Percentiles rank a stretch among this genome's conserved stretches.
Evolutionary conservation across 2,113 vertebrate genomes (phyloP).

Genomic region (Anser brachyrhynchus): DNA sequence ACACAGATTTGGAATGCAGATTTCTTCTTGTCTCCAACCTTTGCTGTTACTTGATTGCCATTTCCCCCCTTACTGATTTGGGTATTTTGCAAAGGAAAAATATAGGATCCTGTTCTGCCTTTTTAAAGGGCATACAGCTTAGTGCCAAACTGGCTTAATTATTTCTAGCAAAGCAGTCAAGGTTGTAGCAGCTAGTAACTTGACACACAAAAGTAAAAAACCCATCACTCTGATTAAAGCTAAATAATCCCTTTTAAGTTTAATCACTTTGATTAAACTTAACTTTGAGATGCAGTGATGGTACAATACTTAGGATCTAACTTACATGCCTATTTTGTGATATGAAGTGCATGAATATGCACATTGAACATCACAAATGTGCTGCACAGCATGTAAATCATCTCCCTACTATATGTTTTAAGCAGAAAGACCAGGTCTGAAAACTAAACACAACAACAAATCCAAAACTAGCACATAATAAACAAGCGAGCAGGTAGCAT

Average conservation of each 20-base stretch:
- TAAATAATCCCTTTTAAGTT: too few relatives aligned
- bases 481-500: too few relatives aligned
- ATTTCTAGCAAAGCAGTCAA: not conserved
- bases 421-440: not conserved
- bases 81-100: not conserved
- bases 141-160: not conserved
- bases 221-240: not conserved
- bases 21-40: not conserved
- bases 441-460: not conserved
- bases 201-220: not conserved
- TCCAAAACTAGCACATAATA: not conserved
- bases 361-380: not conserved
- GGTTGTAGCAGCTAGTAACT: not conserved
- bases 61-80: not conserved
- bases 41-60: not conserved
- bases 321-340: not conserved
- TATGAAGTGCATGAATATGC: not conserved
- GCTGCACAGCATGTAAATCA: not conserved
- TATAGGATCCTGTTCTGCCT: rapidly evolving
- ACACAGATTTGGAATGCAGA: not conserved
- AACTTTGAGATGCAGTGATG: not conserved
- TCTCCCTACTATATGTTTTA: not conserved
- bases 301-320: not conserved
- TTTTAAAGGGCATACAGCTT: not conserved
- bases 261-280: not conserved